These are phyloP conservation scores for Dryococelus australis DNA, from an alignment of 2,888 invertebrate genomes.

Conservation along the genomic window DNA sequence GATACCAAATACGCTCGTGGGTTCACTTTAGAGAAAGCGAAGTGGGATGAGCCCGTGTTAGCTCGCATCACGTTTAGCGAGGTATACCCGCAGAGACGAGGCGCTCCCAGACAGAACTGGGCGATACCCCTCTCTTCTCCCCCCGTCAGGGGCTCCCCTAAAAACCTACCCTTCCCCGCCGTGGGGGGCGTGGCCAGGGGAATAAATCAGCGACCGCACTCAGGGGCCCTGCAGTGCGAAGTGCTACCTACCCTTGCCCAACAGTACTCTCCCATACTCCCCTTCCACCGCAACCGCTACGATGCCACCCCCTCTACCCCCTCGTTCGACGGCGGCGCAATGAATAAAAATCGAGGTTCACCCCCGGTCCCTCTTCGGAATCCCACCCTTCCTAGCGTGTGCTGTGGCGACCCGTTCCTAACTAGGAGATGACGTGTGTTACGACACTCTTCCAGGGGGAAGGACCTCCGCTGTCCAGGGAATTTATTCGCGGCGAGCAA, in stretches of 20 bases:
- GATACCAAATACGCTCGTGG: no score
- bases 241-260: conserved; percentile 34
- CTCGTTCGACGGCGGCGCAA: background rate
- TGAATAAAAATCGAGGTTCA: conserved; percentile 16
- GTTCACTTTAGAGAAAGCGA: no score
- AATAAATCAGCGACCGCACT: conserved; percentile 58
- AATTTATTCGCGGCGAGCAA: no score
- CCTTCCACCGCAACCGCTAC: background rate
- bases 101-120: no score
- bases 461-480: no score
- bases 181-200: conserved; percentile 56
- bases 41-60: no score
- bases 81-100: no score
- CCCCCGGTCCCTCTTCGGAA: background rate
- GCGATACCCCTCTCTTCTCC: background rate
- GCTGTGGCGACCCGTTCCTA: no score
- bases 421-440: no score
- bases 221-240: conserved; percentile 35
- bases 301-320: background rate
- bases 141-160: background rate
- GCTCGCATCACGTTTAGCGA: no score
- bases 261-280: background rate
- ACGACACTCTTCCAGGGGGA: no score
- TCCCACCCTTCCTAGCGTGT: no score
- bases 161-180: background rate